phyloP scores from a whole-genome alignment of 2,888 invertebrate species.

The Leptopilina syphax region DNA sequence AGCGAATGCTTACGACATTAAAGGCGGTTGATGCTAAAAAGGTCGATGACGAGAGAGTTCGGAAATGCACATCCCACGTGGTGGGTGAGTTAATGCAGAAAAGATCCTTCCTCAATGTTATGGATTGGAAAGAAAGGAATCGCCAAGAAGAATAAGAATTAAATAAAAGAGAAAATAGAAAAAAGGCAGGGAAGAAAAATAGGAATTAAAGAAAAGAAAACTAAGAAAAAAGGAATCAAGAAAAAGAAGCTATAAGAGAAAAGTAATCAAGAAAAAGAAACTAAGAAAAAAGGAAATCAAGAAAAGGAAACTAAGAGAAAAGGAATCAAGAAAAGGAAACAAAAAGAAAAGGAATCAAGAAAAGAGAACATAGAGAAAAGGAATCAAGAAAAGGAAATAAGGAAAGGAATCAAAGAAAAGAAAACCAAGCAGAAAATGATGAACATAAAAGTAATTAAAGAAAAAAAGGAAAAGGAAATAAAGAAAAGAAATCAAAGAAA shows the following conservation, averaged over 20 bases:
- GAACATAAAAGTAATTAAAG: no score
- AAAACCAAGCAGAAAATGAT: no score
- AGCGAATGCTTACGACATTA: conserved; percentile 53
- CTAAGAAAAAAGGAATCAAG: conserved; percentile 4
- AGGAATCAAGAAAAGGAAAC: conserved; percentile 8
- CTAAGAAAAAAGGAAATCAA: conserved; percentile 19
- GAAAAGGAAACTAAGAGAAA: neutral
- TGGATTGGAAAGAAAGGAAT: conserved; percentile 45
- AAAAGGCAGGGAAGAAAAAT: conserved; percentile 14
- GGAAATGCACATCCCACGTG: conserved; percentile 71
- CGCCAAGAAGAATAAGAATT: conserved; percentile 27
- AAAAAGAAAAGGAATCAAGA: conserved; percentile 44
- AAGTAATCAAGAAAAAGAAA: conserved; percentile 36
- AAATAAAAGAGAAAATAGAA: conserved; percentile 32
- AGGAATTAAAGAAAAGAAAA: neutral
- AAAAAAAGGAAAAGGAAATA: no score
- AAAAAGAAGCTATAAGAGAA: conserved; percentile 44
- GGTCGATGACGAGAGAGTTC: conserved; percentile 75
- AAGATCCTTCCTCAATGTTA: conserved; percentile 56
- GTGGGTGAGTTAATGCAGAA: conserved; percentile 70
- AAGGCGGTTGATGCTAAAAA: conserved; percentile 65
- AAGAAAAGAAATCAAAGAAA: no score
- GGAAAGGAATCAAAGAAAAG: no score
- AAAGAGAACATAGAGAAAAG: conserved; percentile 24
- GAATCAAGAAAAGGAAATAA: neutral